These are phyloP conservation scores for Amphiprion ocellaris DNA, from an alignment of 2,113 vertebrate genomes.

Conservation along the genomic window DNA sequence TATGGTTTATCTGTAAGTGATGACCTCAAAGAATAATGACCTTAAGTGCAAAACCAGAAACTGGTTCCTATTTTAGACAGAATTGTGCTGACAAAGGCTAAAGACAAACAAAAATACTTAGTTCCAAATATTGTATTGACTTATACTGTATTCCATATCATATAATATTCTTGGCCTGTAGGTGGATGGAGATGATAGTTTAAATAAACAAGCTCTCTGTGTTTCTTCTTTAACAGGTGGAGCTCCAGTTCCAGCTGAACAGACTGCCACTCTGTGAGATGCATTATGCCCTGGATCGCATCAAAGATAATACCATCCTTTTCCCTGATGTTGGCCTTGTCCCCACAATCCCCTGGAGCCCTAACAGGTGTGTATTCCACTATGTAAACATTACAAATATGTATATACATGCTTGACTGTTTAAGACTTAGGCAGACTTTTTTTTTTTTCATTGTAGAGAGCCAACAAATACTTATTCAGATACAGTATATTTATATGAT, in stretches of 20 bases:
- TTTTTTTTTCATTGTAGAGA: too few species aligned
- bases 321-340: constrained; percentile 94
- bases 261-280: constrained; percentile 98
- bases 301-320: constrained; percentile 94
- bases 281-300: constrained; percentile 98
- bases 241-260: constrained; percentile 99
- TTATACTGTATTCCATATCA: not conserved
- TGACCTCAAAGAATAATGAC: too few species aligned
- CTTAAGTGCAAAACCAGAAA: too few species aligned
- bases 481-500: too few species aligned
- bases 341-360: constrained; percentile 98
- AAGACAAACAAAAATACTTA: too few species aligned
- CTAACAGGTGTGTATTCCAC: constrained; percentile 90
- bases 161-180: not conserved
- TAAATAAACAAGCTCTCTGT: constrained; percentile 1
- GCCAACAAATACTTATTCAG: not conserved
- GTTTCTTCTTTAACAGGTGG: constrained; percentile 86
- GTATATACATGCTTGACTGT: not conserved
- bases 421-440: too few species aligned
- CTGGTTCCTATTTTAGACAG: too few species aligned
- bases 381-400: not conserved
- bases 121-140: too few species aligned
- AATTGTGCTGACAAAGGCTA: too few species aligned
- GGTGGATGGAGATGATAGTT: not conserved
- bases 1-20: too few species aligned